These are phyloP conservation scores for Xanthostigma xanthostigma DNA, from an alignment of 2,888 invertebrate genomes.

Conservation along the genomic window DNA sequence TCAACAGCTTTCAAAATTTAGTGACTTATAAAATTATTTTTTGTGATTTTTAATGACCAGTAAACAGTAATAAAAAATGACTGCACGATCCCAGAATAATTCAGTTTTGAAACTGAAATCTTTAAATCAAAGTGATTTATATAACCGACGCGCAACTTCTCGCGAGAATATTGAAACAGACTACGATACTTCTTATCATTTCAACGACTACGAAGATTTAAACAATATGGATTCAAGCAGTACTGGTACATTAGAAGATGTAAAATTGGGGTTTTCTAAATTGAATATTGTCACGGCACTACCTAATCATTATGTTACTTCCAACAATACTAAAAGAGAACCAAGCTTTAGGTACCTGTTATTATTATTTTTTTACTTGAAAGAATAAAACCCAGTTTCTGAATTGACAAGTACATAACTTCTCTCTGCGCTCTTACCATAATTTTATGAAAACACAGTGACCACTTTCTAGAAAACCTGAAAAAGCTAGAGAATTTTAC, in stretches of 20 bases:
- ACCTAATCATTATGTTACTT: too few relatives aligned
- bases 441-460: too few relatives aligned
- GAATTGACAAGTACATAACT: too few relatives aligned
- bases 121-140: slow-evolving; percentile 23
- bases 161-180: slow-evolving; percentile 14
- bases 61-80: too few relatives aligned
- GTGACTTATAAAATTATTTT: too few relatives aligned
- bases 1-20: too few relatives aligned
- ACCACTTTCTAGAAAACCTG: too few relatives aligned
- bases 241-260: slow-evolving; percentile 14
- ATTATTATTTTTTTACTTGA: not conserved
- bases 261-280: not conserved
- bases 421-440: too few relatives aligned
- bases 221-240: slow-evolving; percentile 13
- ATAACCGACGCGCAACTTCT: slow-evolving; percentile 19
- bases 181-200: slow-evolving; percentile 13
- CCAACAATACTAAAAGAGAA: slow-evolving; percentile 1
- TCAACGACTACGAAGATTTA: slow-evolving; percentile 10
- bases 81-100: not conserved
- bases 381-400: too few relatives aligned
- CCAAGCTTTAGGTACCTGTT: slow-evolving; percentile 10
- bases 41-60: too few relatives aligned
- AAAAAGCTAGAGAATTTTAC: too few relatives aligned
- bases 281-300: too few relatives aligned
- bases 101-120: slow-evolving; percentile 19